Evolutionary conservation across 2,113 vertebrate species (phyloP).

Genomic region (Pan troglodytes): DNA sequence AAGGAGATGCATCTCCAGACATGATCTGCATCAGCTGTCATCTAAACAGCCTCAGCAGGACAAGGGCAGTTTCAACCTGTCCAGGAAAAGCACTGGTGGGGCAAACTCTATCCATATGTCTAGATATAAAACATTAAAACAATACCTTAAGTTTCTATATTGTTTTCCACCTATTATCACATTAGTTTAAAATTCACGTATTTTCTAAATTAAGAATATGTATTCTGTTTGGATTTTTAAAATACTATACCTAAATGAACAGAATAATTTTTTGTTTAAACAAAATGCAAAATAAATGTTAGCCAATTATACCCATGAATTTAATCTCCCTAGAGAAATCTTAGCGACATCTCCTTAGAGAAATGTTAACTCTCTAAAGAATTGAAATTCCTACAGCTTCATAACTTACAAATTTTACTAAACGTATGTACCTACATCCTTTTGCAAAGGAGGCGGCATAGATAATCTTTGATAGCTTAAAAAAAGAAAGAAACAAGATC

Average conservation of each 20-base stretch:
- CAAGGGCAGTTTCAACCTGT: background rate
- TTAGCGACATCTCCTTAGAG: conserved; percentile 31
- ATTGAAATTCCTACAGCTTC: conserved; percentile 56
- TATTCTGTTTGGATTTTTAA: background rate
- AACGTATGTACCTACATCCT: conserved; percentile 39
- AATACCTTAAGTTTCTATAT: background rate
- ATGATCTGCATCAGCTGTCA: background rate
- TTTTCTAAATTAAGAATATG: conserved; percentile 37
- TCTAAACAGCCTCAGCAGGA: background rate
- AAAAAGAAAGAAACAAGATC: conserved; percentile 34
- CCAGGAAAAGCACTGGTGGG: background rate
- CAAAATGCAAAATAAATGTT: background rate
- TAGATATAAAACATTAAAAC: background rate
- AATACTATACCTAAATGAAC: background rate
- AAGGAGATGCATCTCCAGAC: background rate
- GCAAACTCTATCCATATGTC: background rate
- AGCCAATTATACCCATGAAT: background rate
- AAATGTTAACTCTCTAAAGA: conserved; percentile 52
- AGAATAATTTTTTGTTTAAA: background rate
- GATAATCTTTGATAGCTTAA: conserved; percentile 39
- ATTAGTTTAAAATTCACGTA: background rate
- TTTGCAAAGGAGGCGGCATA: conserved; percentile 49
- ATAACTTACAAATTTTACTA: conserved; percentile 53
- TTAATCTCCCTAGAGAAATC: conserved; percentile 35
- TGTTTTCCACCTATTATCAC: background rate